These are phyloP conservation scores for Pogonus chalceus DNA, from an alignment of 1,140 invertebrate species.

Conservation along the genomic window DNA sequence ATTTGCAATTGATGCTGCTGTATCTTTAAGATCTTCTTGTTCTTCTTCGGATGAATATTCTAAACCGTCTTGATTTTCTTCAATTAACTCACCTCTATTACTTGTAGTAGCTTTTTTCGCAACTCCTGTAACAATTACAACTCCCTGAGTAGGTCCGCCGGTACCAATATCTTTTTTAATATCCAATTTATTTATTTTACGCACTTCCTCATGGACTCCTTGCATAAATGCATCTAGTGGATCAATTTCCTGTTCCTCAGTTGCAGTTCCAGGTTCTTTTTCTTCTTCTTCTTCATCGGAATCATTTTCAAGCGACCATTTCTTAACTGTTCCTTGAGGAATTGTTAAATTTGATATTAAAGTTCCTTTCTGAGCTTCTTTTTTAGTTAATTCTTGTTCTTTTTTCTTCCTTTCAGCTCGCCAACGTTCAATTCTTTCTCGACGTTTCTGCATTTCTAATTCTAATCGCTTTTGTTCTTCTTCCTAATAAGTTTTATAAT, in stretches of 20 bases:
- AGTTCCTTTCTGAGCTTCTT: conserved; percentile 53
- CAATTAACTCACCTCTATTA: conserved; percentile 86
- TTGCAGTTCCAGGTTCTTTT: conserved; percentile 40
- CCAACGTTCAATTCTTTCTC: conserved; percentile 90
- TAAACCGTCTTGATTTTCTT: conserved; percentile 93
- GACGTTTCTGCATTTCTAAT: conserved; percentile 89
- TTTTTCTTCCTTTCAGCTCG: conserved; percentile 78
- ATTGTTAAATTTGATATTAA: conserved; percentile 40
- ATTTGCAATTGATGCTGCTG: conserved; percentile 77
- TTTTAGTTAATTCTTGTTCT: conserved; percentile 67
- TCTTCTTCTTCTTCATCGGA: conserved; percentile 60
- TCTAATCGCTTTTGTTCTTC: conserved; percentile 84
- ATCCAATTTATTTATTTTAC: conserved; percentile 79
- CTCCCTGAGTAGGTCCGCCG: conserved; percentile 39
- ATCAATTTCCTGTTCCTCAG: conserved; percentile 54
- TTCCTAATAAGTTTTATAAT: conserved; percentile 52
- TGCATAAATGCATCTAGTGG: conserved; percentile 96
- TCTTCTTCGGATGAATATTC: conserved; percentile 98
- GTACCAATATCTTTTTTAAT: conserved; percentile 37
- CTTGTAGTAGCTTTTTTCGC: conserved; percentile 69
- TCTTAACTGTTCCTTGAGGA: conserved; percentile 51
- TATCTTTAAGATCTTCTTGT: conserved; percentile 84
- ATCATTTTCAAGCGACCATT: conserved; percentile 89
- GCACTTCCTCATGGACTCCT: conserved; percentile 77
- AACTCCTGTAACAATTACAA: conserved; percentile 81